Evolutionary conservation across 30 jellyfish, hydroid and myxozoan genomes (phyloP).

Genomic region (Catostylus mosaicus): DNA sequence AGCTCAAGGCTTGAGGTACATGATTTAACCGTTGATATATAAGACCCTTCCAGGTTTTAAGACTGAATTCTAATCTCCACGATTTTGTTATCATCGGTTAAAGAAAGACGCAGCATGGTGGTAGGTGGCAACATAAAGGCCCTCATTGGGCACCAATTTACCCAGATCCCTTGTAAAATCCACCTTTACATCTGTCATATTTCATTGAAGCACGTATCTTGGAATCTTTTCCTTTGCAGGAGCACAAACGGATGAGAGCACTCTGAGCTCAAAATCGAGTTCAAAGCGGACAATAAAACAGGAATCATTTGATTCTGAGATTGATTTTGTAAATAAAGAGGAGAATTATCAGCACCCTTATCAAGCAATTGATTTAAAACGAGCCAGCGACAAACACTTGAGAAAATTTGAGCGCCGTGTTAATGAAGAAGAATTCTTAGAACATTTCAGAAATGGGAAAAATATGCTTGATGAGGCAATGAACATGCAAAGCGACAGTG

Average conservation of each 20-base stretch:
- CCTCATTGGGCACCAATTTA: no score
- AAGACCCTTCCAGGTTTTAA: no score
- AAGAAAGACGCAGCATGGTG: no score
- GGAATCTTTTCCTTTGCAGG: no score
- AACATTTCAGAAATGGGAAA: constrained; percentile 26
- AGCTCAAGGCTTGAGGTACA: no score
- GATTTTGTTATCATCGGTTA: no score
- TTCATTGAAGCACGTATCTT: no score
- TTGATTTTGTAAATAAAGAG: constrained; percentile 18
- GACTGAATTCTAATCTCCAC: no score
- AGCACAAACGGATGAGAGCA: constrained; percentile 9
- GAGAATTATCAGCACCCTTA: constrained; percentile 21
- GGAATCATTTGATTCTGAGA: constrained; percentile 49
- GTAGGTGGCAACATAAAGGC: no score
- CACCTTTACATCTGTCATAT: no score
- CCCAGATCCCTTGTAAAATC: no score
- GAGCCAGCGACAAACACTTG: constrained; percentile 22
- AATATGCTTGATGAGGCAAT: constrained; percentile 28
- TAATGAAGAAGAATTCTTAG: constrained; percentile 34
- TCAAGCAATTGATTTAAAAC: constrained; percentile 10
- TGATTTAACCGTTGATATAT: no score
- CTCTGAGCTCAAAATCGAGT: background rate
- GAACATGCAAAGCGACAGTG: constrained; percentile 60
- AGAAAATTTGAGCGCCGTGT: constrained; percentile 33
- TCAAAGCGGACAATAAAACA: constrained; percentile 21